These are phyloP conservation scores for Erinaceus europaeus DNA, from an alignment of 2,113 vertebrate genomes.

Conservation along the genomic window DNA sequence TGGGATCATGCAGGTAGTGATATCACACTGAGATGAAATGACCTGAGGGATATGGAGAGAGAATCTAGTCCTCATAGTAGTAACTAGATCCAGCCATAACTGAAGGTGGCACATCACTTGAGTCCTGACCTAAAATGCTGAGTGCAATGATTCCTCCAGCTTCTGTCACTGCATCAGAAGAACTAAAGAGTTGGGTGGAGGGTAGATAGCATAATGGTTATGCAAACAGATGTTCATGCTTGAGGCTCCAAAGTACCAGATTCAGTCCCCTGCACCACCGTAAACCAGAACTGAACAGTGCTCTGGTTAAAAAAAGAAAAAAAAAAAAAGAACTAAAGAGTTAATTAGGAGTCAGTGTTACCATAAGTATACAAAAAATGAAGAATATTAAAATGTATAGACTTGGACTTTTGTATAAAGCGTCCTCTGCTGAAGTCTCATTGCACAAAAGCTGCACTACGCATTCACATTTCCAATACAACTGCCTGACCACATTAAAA, in stretches of 20 bases:
- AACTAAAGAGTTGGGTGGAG: background rate
- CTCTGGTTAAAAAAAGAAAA: too few species aligned
- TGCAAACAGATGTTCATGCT: too few species aligned
- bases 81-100: background rate
- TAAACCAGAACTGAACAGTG: too few species aligned
- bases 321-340: background rate
- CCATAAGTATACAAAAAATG: background rate
- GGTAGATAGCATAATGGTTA: too few species aligned
- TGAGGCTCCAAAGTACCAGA: too few species aligned
- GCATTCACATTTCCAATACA: fast-evolving
- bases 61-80: fast-evolving
- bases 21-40: background rate
- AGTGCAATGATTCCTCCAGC: background rate
- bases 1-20: too few species aligned
- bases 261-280: too few species aligned
- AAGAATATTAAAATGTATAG: background rate
- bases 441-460: fast-evolving
- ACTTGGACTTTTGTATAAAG: too few species aligned
- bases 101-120: background rate
- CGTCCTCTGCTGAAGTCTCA: fast-evolving
- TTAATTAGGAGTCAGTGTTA: fast-evolving
- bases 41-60: too few species aligned
- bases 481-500: too few species aligned
- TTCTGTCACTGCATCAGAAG: background rate
- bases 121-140: fast-evolving